These are phyloP conservation scores for Microctonus brassicae DNA, from an alignment of 2,888 invertebrate species.

Conservation along the genomic window DNA sequence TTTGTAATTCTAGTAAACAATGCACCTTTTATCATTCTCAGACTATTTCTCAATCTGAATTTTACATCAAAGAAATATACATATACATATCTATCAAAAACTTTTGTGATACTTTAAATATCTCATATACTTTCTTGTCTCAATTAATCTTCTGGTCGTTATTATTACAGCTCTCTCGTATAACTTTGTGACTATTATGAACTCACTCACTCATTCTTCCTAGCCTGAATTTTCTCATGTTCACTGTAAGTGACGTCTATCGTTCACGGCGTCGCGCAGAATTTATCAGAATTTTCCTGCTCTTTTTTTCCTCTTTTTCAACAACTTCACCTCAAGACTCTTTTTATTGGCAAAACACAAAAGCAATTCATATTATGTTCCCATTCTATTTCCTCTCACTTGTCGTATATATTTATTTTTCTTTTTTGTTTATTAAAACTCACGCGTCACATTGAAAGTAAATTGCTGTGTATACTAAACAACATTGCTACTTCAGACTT, in stretches of 20 bases:
- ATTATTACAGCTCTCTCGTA: background rate
- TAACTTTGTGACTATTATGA: constrained; percentile 8
- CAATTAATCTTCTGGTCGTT: background rate
- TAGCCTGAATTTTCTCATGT: background rate
- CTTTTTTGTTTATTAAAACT: constrained; percentile 37
- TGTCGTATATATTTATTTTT: background rate
- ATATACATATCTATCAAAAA: background rate
- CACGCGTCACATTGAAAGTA: constrained; percentile 23
- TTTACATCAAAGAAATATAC: too few relatives aligned
- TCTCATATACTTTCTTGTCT: background rate
- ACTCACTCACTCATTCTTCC: background rate
- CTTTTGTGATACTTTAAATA: background rate
- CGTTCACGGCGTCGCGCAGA: background rate
- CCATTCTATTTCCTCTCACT: background rate
- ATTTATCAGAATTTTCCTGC: background rate
- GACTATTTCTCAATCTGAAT: too few relatives aligned
- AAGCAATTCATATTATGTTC: background rate
- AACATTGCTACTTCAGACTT: background rate
- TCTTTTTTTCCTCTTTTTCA: background rate
- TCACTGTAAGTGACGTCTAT: constrained; percentile 1
- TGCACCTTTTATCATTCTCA: too few relatives aligned
- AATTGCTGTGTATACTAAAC: constrained; percentile 16
- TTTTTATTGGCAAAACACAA: background rate
- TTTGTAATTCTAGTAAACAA: too few relatives aligned
- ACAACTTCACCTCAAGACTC: background rate